Conservation (phyloP, 1,140 invertebrate genomes). For the Bombus balteatus region DNA sequence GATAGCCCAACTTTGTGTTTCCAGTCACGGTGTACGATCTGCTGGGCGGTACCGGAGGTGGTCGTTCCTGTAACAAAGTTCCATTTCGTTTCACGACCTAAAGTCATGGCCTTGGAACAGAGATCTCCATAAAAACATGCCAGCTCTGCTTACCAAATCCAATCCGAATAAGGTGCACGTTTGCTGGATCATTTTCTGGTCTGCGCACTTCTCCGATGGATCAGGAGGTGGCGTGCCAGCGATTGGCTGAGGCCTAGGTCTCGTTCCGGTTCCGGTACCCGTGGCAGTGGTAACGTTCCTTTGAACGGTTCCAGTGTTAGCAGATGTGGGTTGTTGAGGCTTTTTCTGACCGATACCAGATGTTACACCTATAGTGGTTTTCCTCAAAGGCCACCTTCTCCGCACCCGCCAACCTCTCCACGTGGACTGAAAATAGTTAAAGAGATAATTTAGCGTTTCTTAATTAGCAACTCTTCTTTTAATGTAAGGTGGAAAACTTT, state of each 20-base stretch:
- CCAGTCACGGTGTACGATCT: conserved; percentile 94
- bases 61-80: conserved; percentile 87
- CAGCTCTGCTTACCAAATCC: conserved; percentile 87
- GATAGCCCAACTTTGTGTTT: conserved; percentile 96
- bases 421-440: conserved; percentile 86
- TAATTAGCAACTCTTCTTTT: neutral
- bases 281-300: conserved; percentile 73
- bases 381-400: conserved; percentile 87
- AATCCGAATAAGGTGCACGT: conserved; percentile 95
- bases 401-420: conserved; percentile 92
- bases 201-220: conserved; percentile 89
- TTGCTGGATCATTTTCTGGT: conserved; percentile 93
- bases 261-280: conserved; percentile 80
- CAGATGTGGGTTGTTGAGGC: conserved; percentile 61
- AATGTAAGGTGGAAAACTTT: neutral
- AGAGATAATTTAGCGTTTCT: neutral
- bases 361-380: conserved; percentile 75
- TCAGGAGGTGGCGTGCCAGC: conserved; percentile 91
- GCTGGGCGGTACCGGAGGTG: conserved; percentile 94
- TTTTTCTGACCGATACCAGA: conserved; percentile 67
- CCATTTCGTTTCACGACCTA: neutral
- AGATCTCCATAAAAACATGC: neutral
- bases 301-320: conserved; percentile 70
- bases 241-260: conserved; percentile 93
- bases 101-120: neutral